phyloP scores from a whole-genome alignment of 1,140 invertebrate genomes.

The Nasonia vitripennis region DNA sequence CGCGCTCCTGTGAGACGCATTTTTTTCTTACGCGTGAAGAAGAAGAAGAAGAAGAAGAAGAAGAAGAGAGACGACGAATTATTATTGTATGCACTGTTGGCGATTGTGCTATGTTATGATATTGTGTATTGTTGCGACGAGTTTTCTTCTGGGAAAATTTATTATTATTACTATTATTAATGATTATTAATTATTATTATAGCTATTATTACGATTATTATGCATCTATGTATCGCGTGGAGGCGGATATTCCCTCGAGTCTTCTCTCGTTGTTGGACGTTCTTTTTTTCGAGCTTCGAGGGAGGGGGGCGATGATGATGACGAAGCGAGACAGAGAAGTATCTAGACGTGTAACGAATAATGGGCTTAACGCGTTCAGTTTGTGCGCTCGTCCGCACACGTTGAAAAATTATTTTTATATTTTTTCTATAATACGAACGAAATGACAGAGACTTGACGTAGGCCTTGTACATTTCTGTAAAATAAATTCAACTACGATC shows the following conservation, averaged over 20 bases:
- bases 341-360: constrained; percentile 2
- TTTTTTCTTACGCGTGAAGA: not conserved
- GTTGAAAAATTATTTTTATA: constrained; percentile 52
- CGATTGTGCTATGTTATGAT: constrained; percentile 29
- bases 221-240: constrained; percentile 9
- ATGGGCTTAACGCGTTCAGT: constrained; percentile 40
- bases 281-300: constrained; percentile 11
- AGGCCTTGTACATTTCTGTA: constrained; percentile 70
- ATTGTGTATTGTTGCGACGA: constrained; percentile 2
- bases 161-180: constrained; percentile 22
- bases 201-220: not conserved
- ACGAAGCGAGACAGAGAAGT: not conserved
- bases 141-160: constrained; percentile 14
- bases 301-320: not conserved
- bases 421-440: constrained; percentile 47
- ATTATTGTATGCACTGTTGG: constrained; percentile 24
- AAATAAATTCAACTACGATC: constrained; percentile 57
- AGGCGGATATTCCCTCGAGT: not conserved
- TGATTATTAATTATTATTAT: not conserved
- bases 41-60: not conserved
- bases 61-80: not conserved
- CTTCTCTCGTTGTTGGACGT: constrained; percentile 16
- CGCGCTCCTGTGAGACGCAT: not conserved
- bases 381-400: constrained; percentile 15
- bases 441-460: constrained; percentile 40